Percentiles rank a stretch among this genome's conserved stretches.
phyloP scores from a whole-genome alignment of 2,888 invertebrate species.

The Dicyrtomina minuta region DNA sequence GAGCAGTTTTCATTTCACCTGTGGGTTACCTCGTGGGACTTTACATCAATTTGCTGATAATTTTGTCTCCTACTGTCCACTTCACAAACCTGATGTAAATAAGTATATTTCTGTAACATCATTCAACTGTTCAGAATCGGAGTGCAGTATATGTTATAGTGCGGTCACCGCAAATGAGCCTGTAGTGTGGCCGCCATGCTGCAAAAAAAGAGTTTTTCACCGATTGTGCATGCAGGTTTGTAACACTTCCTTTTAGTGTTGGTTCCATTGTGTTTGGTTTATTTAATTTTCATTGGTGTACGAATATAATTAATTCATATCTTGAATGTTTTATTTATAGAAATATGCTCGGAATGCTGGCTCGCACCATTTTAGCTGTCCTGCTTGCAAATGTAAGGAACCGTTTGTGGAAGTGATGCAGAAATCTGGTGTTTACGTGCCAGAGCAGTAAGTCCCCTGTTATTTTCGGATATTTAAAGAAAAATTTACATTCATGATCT shows the following conservation, averaged over 20 bases:
- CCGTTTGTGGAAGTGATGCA: conserved; percentile 66
- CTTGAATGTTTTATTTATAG: conserved; percentile 58
- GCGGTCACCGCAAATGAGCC: conserved; percentile 59
- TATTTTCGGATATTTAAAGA: no score
- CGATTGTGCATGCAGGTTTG: conserved; percentile 68
- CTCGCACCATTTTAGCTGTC: conserved; percentile 76
- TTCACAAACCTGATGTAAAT: conserved; percentile 64
- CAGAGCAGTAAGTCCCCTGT: conserved; percentile 74
- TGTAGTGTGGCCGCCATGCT: conserved; percentile 73
- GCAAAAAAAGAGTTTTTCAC: conserved; percentile 76
- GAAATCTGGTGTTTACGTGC: conserved; percentile 73
- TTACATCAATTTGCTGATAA: conserved; percentile 67
- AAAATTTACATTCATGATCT: neutral
- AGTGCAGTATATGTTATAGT: conserved; percentile 72
- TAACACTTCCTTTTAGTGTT: conserved; percentile 8
- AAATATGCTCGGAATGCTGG: conserved; percentile 73
- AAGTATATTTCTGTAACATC: conserved; percentile 57
- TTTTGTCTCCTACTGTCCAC: conserved; percentile 66
- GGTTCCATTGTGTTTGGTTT: neutral
- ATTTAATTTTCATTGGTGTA: no score
- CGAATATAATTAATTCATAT: no score
- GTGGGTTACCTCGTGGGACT: conserved; percentile 67
- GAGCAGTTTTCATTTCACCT: conserved; percentile 72
- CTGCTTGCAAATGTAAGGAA: conserved; percentile 71
- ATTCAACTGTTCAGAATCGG: no score